Evolutionary conservation across 2,888 invertebrate genomes (phyloP), one percentile per base, ranked within the genome.

Genomic region (Marasmarcha lunaedactyla): DNA sequence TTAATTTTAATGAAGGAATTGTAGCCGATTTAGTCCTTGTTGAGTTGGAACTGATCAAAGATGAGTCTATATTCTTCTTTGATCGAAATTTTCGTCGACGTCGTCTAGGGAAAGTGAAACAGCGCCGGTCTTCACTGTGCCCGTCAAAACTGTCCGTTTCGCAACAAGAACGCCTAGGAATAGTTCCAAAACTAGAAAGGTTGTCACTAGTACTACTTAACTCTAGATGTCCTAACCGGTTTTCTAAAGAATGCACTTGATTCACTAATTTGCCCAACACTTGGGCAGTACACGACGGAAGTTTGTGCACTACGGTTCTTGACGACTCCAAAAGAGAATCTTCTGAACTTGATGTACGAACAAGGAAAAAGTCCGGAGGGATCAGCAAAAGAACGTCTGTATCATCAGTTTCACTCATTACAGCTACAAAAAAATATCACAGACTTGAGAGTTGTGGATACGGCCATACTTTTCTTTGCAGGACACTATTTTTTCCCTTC

Each of bases 371-470:
- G 66, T 92, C 88, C 10, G 93, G 93, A 45, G 93, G 92, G 63
- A 93, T 91, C 52, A 91, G 70, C 53, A 94, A 71, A 47, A 94
- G 84, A 57, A 92, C 88, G 72, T 94, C 93, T 2, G 93, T 94
- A 74, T 93, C 93, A 85, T 93, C 93, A 47, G 84, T 84, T 47
- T 84, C 84, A 83, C 81, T 84, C 84, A 84, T 84, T 56, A 72
- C 81, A 30, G 10, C 20, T 20, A 7, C 20, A 5, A 7, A 5
- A 5, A 5, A 7, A 20, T 20, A 20, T 20, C 20, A 20, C 3
- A 20, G 7, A 5, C 4, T 7, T 5, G 7, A 20, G 20, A 20
- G 20, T 7, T 5, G 7, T 20, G 7, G 3, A 20, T n/a, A n/a
- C n/a, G 20, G 20, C 20, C 20, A 20, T 20, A 20, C 20, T 20